These are phyloP conservation scores for Psittacus erithacus DNA, from an alignment of 2,113 vertebrate genomes.

Conservation along the genomic window DNA sequence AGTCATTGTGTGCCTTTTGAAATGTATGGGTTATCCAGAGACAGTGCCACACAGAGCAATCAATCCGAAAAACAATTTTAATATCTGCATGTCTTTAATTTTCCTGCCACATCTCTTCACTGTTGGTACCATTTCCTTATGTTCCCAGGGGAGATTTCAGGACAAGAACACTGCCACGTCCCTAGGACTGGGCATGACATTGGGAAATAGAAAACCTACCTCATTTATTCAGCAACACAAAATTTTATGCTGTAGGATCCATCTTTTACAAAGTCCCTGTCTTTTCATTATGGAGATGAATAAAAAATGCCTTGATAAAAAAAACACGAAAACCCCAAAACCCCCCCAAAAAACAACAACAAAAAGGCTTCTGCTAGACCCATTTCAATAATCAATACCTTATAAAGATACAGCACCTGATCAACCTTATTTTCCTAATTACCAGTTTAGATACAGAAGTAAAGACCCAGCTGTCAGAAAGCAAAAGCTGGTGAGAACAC, in stretches of 20 bases:
- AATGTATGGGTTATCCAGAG: neutral
- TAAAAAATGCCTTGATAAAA: neutral
- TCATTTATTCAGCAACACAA: neutral
- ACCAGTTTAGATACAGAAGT: neutral
- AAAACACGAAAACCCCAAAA: neutral
- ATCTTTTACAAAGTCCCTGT: neutral
- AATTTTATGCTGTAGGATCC: neutral
- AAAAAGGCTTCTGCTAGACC: neutral
- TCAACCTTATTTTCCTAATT: neutral
- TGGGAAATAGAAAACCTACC: neutral
- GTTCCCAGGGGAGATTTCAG: neutral
- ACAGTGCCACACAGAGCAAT: neutral
- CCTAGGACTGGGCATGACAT: neutral
- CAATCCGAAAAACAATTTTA: neutral
- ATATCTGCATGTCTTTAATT: constrained; percentile 16
- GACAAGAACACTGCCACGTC: neutral
- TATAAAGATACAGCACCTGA: neutral
- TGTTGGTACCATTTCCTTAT: neutral
- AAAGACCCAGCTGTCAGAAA: neutral
- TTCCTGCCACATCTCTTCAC: constrained; percentile 19
- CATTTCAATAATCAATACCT: neutral
- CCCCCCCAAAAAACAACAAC: neutral
- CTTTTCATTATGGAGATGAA: neutral
- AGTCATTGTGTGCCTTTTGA: neutral
- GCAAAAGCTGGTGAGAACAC: neutral